Base-by-base conservation (phyloP, 2,113 vertebrate species). In the Amazona guildingii region DNA sequence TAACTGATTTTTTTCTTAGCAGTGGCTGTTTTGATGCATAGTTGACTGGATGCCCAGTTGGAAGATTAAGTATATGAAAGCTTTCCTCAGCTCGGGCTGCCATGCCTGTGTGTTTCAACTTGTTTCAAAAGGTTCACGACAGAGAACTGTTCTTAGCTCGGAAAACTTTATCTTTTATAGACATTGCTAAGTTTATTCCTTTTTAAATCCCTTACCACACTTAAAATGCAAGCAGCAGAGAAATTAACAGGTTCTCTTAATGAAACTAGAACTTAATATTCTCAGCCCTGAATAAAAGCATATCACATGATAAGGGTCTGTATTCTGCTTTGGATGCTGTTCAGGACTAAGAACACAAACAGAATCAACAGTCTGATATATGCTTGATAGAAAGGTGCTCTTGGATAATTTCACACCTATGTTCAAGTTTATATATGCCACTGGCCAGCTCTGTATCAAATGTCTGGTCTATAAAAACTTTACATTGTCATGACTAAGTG, bases 41-140 rank as follows among this genome's bases (percentile, higher is more conserved):
- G 95, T 98, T 98, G 98, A 98, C 92, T 96, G 91, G 59, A 85
- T 96, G 97, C 97, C 97, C 97, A 97, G 85, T 81, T 95, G 85
- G 91, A 94, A 97, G 96, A 97, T 98, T 97, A 97, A 95, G 59
- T 66, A 44, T 97, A 92, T 96, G 93, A 98, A 97, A 98, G 93
- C 64, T 97, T 93, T 97, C 94, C 89, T 96, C 84, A 97, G 80
- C 63, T 77, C 7, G 19, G 83, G 69, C 86, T 96, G 89, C 49
- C 64, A 51, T 90, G 64, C 72, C 78, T 92, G 75, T 97, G 91
- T 97, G 94, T 92, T 94, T 90, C 92, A 98, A 98, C 97, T 98
- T 94, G 94, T 94, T 97, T 96, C 63, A 93, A 93, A 96, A 77
- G 52, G 81, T 95, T 80, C 29, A 2, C 3, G 52, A 91, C 85